Evolutionary conservation across 2,888 invertebrate genomes (phyloP), one percentile per base, ranked within the genome.

Genomic region (Agriotes lineatus): DNA sequence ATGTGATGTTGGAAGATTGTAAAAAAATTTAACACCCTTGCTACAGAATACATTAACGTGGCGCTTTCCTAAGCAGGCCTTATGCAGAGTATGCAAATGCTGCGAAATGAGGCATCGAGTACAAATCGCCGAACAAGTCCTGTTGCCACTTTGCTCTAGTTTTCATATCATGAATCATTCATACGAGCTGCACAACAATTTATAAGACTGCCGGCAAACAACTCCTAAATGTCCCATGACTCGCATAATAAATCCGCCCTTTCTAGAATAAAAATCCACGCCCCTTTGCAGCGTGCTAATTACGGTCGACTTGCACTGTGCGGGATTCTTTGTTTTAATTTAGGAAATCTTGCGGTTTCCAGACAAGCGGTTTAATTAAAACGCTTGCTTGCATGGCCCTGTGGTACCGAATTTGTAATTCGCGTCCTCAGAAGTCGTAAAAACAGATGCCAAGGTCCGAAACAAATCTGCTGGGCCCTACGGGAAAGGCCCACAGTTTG

Each of bases 91-190:
- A 52, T 62, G 61, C 22, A 62, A 62, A 62, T 62, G 39, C 25
- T 37, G 39, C 35, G 14, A 6, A 62, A 52, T 30, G 18, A 22
- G 19, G 58, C 39, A 42, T 58, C 39, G 16, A 42, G 50, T 22
- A 39, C 42, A 52, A 62, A 52, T 62, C 52, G 30, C 61, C 30
- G 30, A 52, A 52, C 48, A 50, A 61, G 61, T 60, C 52, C 52
- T 39, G 52, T 20, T 62, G 20, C 61, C 48, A 62, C 39, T 62
- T 62, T 60, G 60, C 35, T 48, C 50, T 30, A 42, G 52, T 61
- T 61, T 45, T 56, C 54, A 42, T 56, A 63, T 63, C 56, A 63
- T 63, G 56, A 63, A 63, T 63, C 30, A 63, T 63, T 63, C 45
- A 63, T 63, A 33, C 35, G 44, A 42, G 56, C 42, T 63, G 52